phyloP scores from a whole-genome alignment of 2,113 vertebrate species.

The Calcarius ornatus region DNA sequence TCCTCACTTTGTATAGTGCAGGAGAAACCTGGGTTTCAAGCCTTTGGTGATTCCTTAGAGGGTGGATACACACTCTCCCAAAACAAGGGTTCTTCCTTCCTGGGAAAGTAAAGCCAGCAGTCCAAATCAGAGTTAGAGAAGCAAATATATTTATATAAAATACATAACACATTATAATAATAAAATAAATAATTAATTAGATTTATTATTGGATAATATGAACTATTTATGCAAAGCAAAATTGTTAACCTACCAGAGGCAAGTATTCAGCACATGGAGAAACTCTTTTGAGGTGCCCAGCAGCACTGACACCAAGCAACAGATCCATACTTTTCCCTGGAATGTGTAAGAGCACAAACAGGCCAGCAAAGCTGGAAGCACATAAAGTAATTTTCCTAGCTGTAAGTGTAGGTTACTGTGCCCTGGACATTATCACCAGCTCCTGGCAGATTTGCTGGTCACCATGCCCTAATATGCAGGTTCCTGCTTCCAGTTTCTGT shows the following conservation, averaged over 20 bases:
- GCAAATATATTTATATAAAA: neutral
- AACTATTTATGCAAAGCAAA: neutral
- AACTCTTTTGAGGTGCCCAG: neutral
- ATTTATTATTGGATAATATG: neutral
- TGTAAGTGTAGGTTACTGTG: neutral
- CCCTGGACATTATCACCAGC: neutral
- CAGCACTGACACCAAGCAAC: neutral
- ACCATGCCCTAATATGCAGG: neutral
- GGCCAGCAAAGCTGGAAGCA: neutral
- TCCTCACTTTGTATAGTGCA: neutral
- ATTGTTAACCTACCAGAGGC: neutral
- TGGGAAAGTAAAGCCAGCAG: neutral
- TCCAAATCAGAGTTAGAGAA: neutral
- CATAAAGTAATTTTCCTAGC: neutral
- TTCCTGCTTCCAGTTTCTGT: slow-evolving; percentile 36
- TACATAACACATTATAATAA: neutral
- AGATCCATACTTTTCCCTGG: neutral
- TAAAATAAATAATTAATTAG: neutral
- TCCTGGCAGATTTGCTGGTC: neutral
- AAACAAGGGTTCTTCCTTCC: neutral
- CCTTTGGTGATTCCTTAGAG: neutral
- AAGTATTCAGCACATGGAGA: neutral
- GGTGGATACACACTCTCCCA: neutral
- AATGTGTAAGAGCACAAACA: neutral
- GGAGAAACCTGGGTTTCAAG: neutral